Base-by-base conservation (phyloP, 1,140 invertebrate species). In the Drosophila lowei region DNA sequence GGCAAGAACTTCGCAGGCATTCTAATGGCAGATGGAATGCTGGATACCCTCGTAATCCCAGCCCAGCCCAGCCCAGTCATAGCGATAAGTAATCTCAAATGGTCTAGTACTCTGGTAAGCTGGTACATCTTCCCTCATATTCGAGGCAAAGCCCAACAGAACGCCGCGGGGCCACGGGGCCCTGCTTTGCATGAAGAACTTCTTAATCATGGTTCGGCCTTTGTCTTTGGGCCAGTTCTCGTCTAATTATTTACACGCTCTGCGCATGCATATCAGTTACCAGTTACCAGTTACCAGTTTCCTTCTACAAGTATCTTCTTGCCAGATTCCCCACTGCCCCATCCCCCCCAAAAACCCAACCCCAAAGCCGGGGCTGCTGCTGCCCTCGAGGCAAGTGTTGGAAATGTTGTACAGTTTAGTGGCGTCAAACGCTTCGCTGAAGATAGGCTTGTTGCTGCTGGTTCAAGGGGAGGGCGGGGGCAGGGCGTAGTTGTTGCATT, bases 211-310 rank as follows among this genome's bases (percentile, higher is more conserved):
- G 34, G 8, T 53, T 41, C 38, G 55, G 44, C 57, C 76, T 65
- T 70, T 62, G 66, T 52, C 62, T 59, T 43, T 61, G 48, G 64
- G 52, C 47, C 47, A 44, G 65, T 15, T 21, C 48, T 55, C 21
- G 42, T 81, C 81, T 86, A 86, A 86, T 86, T 86, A 78, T 86
- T 86, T 86, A 86, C 83, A 86, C 73, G 78, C 77, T 88, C 46
- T 57, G 81, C 77, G 74, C 83, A 78, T 86, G 81, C 83, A 86
- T 86, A 86, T 86, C 81, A 80, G 68, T 86, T 86, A 81, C 81
- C 59, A 81, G 79, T 77, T 23, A 2, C 21, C 21, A 23, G 23
- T 25, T 86, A 81, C 81, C 70, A 81, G 79, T 81, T 74, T 75
- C 49, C 64, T 25, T 55, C 62, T 58, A 41, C 61, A 67, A 57